A percentile compares a stretch with the other conserved stretches of the same genome.
These are phyloP conservation scores for Albula goreensis DNA, from an alignment of 2,113 vertebrate genomes.

Conservation along the genomic window DNA sequence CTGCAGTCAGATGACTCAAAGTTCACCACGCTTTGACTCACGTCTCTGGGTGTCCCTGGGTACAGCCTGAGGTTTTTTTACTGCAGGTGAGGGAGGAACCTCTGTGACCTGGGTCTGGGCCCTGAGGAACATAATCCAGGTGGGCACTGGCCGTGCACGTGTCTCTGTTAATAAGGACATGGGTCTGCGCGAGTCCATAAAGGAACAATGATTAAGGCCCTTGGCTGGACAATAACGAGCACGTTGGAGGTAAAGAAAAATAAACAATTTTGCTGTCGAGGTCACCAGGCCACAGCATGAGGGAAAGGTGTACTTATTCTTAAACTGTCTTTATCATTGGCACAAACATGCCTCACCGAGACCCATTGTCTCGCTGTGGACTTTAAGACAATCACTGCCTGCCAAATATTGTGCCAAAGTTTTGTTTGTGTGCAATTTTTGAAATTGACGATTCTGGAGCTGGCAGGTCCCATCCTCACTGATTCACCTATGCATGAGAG, in stretches of 20 bases:
- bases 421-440: not conserved
- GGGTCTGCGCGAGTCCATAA: not conserved
- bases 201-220: not conserved
- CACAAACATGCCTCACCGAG: not conserved
- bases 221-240: not conserved
- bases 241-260: not conserved
- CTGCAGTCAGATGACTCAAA: slow-evolving; percentile 42
- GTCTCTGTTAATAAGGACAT: not conserved
- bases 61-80: not conserved
- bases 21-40: slow-evolving; percentile 34
- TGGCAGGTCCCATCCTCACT: not conserved
- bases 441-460: not conserved
- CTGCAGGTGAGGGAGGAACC: not conserved
- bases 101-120: not conserved
- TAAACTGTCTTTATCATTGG: not conserved
- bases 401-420: not conserved
- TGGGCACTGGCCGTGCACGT: not conserved
- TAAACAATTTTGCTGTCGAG: not conserved
- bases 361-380: not conserved
- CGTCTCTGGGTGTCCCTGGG: slow-evolving; percentile 9
- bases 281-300: not conserved
- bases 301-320: slow-evolving; percentile 7
- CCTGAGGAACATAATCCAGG: not conserved
- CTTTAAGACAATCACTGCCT: not conserved
- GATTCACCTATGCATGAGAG: not conserved